Evolutionary conservation across 2,888 invertebrate genomes (phyloP).

Genomic region (Microplitis manilae): DNA sequence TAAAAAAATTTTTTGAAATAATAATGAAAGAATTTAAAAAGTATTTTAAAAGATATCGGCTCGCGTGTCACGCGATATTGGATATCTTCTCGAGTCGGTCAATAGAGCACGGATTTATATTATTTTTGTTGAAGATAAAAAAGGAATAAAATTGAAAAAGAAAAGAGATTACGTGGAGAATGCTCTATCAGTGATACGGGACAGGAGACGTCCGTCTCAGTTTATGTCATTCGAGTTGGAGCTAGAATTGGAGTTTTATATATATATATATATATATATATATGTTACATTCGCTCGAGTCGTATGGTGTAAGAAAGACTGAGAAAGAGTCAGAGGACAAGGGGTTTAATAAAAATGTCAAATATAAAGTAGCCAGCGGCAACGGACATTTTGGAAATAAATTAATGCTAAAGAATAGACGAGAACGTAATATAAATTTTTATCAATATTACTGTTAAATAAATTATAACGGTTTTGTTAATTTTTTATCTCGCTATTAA

Average conservation of each 20-base stretch:
- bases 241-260: slow-evolving; percentile 17
- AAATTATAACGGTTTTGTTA: no score
- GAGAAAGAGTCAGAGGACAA: slow-evolving; percentile 48
- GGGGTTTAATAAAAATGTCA: slow-evolving; percentile 71
- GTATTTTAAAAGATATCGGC: not conserved
- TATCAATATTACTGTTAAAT: not conserved
- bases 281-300: not conserved
- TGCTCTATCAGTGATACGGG: slow-evolving; percentile 64
- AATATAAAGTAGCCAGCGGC: slow-evolving; percentile 70
- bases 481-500: no score
- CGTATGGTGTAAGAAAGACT: slow-evolving; percentile 37
- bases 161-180: slow-evolving; percentile 60
- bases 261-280: slow-evolving; percentile 25
- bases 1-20: slow-evolving; percentile 41
- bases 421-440: slow-evolving; percentile 29
- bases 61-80: slow-evolving; percentile 6
- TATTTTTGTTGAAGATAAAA: not conserved
- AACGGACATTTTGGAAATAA: slow-evolving; percentile 69
- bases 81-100: slow-evolving; percentile 48
- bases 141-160: slow-evolving; percentile 29
- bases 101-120: slow-evolving; percentile 6
- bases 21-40: slow-evolving; percentile 36
- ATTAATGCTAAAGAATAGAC: slow-evolving; percentile 65
- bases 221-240: slow-evolving; percentile 17
- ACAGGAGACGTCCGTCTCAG: slow-evolving; percentile 45